Base-by-base conservation (phyloP, 2,888 invertebrate genomes). In the Hirtodrosophila cameraria region DNA sequence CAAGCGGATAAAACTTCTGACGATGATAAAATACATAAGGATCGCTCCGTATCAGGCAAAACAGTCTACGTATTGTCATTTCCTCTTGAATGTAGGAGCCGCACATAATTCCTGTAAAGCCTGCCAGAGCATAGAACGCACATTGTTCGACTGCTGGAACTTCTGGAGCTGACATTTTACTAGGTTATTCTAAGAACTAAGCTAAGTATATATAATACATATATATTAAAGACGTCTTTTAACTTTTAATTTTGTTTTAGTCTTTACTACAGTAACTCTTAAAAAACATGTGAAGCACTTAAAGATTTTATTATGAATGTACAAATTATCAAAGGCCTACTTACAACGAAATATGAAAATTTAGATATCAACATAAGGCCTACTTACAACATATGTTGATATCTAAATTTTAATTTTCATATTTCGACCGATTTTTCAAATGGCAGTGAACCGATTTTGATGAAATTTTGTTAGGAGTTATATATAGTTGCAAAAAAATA, bases 11-110 rank as follows among this genome's bases (percentile, higher is more conserved):
- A 0, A 82, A 43, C 42, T 66, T 86, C 0, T 66, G 67, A 0
- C 82, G 81, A 42, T 83, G 36, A n/a, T 69, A 36, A n/a, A 61
- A 86, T 1, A 84, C 12, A 36, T 77, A 63, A 0, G 86, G 86
- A 58, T 82, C 77, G 18, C 45, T 60, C 3, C 25, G 31, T 1
- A 86, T 71, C 9, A 70, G 41, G 9, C 28, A 30, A 20, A 72
- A 68, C 1, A 82, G 41, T 11, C 75, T 62, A 4, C 64, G 53
- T 11, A 64, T 65, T 0, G 84, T 61, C 1, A 30, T 30, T 31
- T 82, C 86, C 33, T 81, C 77, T 15, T 83, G 86, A 25, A 70
- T 67, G 31, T 70, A 75, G 8, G 64, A 70, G 1, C 82, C 82
- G 23, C 70, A 80, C 0, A 77, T 49, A 27, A 83, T 72, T 1